A percentile compares a stretch with the other conserved stretches of the same genome.
Conservation (phyloP, 2,888 invertebrate species). For the Pammene aurita region DNA sequence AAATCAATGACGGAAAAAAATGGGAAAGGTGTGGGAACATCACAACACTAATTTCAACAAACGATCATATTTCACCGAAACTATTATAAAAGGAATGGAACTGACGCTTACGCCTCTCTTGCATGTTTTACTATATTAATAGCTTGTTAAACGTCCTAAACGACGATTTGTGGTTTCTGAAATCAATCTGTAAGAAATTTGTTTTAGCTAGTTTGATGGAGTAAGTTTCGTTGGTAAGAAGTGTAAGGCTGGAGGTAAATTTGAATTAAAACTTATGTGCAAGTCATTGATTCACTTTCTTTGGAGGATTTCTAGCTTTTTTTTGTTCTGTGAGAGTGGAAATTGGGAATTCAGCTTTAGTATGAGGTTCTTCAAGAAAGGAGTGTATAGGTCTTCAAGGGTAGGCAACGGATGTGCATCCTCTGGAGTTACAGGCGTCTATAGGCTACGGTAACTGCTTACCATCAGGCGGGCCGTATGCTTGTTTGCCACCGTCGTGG, state of each 20-base stretch:
- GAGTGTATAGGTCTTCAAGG: too few relatives aligned
- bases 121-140: constrained; percentile 19
- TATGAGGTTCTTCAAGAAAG: too few relatives aligned
- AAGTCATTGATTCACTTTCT: constrained; percentile 23
- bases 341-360: too few relatives aligned
- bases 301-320: background rate
- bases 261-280: constrained; percentile 23
- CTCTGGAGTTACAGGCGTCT: too few relatives aligned
- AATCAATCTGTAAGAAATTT: constrained; percentile 28
- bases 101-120: constrained; percentile 12
- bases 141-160: constrained; percentile 26
- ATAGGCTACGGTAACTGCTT: too few relatives aligned
- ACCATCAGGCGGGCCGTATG: too few relatives aligned
- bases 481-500: too few relatives aligned
- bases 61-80: constrained; percentile 26
- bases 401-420: too few relatives aligned
- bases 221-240: constrained; percentile 10
- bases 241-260: constrained; percentile 11
- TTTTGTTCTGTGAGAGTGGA: background rate
- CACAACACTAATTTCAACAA: constrained; percentile 17
- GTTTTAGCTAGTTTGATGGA: constrained; percentile 29
- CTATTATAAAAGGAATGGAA: constrained; percentile 20
- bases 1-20: background rate
- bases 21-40: background rate
- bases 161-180: constrained; percentile 5